Evolutionary conservation across 2,797 vertebrate genomes (phyloP).

Genomic region (Varecia variegata): DNA sequence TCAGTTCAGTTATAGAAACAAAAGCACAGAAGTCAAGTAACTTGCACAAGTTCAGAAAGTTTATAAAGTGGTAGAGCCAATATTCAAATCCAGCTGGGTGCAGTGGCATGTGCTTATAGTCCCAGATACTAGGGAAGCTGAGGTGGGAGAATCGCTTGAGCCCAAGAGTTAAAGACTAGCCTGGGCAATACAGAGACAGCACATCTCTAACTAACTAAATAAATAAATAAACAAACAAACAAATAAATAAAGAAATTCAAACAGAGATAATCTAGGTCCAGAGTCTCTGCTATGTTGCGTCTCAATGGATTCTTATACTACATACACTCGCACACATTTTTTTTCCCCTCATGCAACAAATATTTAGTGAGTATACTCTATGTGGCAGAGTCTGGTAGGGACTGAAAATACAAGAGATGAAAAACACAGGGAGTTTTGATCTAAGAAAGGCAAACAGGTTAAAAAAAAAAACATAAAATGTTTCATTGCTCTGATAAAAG

Average conservation of each 20-base stretch:
- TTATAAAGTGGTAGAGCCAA: background rate
- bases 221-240: too few relatives aligned
- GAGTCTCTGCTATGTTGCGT: background rate
- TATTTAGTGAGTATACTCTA: background rate
- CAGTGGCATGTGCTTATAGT: background rate
- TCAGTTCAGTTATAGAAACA: too few relatives aligned
- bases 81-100: background rate
- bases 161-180: background rate
- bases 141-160: background rate
- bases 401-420: background rate
- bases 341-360: background rate
- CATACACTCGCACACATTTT: too few relatives aligned
- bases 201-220: background rate
- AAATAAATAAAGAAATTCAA: background rate
- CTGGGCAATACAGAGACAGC: background rate
- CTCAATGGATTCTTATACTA: background rate
- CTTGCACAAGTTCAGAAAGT: background rate
- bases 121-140: background rate
- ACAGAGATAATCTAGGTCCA: background rate
- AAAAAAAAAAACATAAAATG: constrained; percentile 4
- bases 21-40: constrained; percentile 14
- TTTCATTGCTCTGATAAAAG: background rate
- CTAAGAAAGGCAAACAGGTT: background rate
- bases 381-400: background rate
- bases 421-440: background rate